phyloP scores from a whole-genome alignment of 2,888 invertebrate species.

The Bellardia pandia region DNA sequence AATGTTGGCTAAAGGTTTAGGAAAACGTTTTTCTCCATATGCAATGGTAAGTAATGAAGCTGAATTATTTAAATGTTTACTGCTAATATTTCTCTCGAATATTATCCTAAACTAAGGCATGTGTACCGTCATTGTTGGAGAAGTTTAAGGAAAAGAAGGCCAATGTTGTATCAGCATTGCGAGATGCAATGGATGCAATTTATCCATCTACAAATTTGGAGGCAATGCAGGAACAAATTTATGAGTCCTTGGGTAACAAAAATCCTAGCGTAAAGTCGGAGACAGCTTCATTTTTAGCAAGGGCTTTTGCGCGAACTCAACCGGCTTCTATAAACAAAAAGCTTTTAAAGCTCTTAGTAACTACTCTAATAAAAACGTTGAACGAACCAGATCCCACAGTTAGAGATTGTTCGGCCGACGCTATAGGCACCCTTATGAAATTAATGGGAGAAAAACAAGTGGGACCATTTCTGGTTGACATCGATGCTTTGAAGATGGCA shows the following conservation, averaged over 20 bases:
- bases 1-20: conserved; percentile 92
- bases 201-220: conserved; percentile 92
- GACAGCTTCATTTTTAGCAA: conserved; percentile 92
- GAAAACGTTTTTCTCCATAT: conserved; percentile 94
- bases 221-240: conserved; percentile 92
- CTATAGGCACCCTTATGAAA: conserved; percentile 96
- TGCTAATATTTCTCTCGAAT: too few species aligned
- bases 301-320: conserved; percentile 92
- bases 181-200: conserved; percentile 96
- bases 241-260: conserved; percentile 94
- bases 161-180: conserved; percentile 92
- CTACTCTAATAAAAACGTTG: conserved; percentile 89
- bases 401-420: conserved; percentile 96
- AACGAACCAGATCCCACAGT: conserved; percentile 92
- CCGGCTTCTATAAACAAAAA: conserved; percentile 95
- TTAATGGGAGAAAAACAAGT: conserved; percentile 96
- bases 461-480: conserved; percentile 92
- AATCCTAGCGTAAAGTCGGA: conserved; percentile 96
- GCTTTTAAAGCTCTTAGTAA: conserved; percentile 92
- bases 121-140: conserved; percentile 92
- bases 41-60: conserved; percentile 85
- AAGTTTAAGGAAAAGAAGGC: conserved; percentile 99
- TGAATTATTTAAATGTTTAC: background rate
- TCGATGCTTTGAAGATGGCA: conserved; percentile 95
- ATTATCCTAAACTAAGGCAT: conserved; percentile 83